These are phyloP conservation scores for Gnathochromis pfefferi DNA, from an alignment of 2,113 vertebrate genomes.

Conservation along the genomic window DNA sequence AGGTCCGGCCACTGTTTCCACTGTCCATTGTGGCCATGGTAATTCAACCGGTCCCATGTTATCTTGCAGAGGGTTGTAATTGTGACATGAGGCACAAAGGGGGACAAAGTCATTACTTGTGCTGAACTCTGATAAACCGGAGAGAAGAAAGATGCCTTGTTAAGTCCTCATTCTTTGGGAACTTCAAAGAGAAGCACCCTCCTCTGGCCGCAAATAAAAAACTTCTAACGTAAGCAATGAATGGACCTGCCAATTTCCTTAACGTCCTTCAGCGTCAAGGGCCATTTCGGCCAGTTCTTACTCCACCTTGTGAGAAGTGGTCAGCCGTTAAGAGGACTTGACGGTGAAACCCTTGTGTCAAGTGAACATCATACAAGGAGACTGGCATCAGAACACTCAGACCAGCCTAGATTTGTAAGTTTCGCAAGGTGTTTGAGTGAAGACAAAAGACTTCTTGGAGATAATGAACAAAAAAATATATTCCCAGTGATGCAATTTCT, in stretches of 20 bases:
- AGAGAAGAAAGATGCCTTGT: slow-evolving; percentile 68
- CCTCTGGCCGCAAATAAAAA: slow-evolving; percentile 40
- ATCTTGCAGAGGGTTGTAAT: slow-evolving; percentile 64
- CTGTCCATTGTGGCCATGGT: slow-evolving; percentile 68
- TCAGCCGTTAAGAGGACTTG: slow-evolving; percentile 25
- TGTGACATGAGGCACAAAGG: slow-evolving; percentile 7
- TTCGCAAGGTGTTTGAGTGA: not conserved
- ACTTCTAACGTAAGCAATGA: slow-evolving; percentile 11
- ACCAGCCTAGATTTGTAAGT: not conserved
- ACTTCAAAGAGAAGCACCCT: slow-evolving; percentile 57
- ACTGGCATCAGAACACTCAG: slow-evolving; percentile 5
- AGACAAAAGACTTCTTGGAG: not conserved
- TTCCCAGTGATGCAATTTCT: slow-evolving; percentile 13
- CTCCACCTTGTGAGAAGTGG: slow-evolving; percentile 39
- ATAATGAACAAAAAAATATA: not conserved
- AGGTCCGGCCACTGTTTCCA: slow-evolving; percentile 51
- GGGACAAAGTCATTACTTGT: slow-evolving; percentile 60
- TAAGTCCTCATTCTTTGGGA: slow-evolving; percentile 52
- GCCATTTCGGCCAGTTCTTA: slow-evolving; percentile 2
- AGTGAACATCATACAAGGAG: slow-evolving; percentile 30
- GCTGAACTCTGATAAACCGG: slow-evolving; percentile 65
- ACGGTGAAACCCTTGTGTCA: slow-evolving; percentile 35
- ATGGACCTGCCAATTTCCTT: slow-evolving; percentile 28
- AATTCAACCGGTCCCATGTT: slow-evolving; percentile 41
- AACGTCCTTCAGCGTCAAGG: slow-evolving; percentile 52